A percentile compares a stretch with the other conserved stretches of the same genome.
phyloP scores from a whole-genome alignment of 2,797 vertebrate genomes.

The Margarornis squamiger region DNA sequence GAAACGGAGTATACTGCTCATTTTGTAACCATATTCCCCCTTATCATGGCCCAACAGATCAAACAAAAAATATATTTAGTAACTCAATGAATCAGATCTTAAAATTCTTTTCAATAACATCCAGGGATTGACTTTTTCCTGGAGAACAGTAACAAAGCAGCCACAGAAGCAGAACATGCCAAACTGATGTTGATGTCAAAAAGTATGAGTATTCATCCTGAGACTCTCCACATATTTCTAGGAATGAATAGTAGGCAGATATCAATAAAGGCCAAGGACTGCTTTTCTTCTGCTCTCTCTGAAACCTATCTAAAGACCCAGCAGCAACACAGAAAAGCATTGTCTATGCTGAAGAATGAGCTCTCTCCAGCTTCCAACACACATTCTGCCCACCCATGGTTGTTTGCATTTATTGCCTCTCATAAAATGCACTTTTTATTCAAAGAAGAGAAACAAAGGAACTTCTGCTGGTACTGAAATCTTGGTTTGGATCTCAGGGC shows the following conservation, averaged over 20 bases:
- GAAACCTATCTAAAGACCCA: constrained; percentile 2
- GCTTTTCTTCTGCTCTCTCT: neutral
- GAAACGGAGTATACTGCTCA: neutral
- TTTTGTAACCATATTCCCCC: neutral
- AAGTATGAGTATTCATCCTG: neutral
- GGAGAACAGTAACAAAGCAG: neutral
- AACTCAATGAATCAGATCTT: neutral
- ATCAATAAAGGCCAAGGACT: neutral
- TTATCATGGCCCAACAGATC: neutral
- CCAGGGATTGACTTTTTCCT: neutral
- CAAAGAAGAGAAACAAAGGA: constrained; percentile 23
- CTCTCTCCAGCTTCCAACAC: neutral
- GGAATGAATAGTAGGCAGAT: neutral
- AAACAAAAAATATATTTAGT: neutral
- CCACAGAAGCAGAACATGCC: neutral
- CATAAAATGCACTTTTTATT: constrained; percentile 25
- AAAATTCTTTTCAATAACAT: neutral
- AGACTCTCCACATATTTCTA: neutral
- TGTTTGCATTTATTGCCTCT: neutral
- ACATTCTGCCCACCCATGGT: neutral
- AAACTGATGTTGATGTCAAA: neutral
- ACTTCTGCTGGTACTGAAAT: neutral
- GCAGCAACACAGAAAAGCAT: neutral
- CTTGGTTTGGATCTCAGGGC: neutral
- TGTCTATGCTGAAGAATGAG: neutral